phyloP scores from a whole-genome alignment of 1,140 invertebrate genomes.

The Bombus affinis region DNA sequence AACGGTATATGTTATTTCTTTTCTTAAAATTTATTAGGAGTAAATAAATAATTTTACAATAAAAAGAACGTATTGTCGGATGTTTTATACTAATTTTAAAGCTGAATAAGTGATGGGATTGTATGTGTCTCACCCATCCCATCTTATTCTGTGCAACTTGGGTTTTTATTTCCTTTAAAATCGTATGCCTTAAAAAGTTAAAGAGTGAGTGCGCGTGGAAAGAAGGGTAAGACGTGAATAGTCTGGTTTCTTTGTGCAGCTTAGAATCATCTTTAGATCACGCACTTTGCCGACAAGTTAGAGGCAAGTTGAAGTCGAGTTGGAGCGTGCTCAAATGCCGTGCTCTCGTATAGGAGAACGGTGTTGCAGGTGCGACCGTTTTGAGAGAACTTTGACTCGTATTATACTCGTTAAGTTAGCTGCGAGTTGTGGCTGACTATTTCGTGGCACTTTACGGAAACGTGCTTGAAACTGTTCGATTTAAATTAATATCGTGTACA shows the following conservation, averaged over 20 bases:
- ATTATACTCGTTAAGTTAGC: slow-evolving; percentile 75
- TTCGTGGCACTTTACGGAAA: slow-evolving; percentile 40
- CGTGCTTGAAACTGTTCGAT: slow-evolving; percentile 53
- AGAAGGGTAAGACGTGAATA: background rate
- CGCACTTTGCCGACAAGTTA: slow-evolving; percentile 68
- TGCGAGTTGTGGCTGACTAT: slow-evolving; percentile 25
- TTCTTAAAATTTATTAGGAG: too few species aligned
- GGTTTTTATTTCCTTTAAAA: too few species aligned
- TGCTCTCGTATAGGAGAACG: slow-evolving; percentile 48
- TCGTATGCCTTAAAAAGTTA: background rate
- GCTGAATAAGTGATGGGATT: too few species aligned
- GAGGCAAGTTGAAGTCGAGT: slow-evolving; percentile 63
- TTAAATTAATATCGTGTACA: slow-evolving; percentile 44
- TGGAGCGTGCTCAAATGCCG: slow-evolving; percentile 43
- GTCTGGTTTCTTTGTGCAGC: slow-evolving; percentile 52
- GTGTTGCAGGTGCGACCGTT: slow-evolving; percentile 60
- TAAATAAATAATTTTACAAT: too few species aligned
- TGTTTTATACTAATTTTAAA: too few species aligned
- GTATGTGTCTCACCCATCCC: too few species aligned
- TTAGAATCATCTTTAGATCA: slow-evolving; percentile 61
- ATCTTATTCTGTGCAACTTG: too few species aligned
- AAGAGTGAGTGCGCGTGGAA: background rate
- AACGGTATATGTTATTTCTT: too few species aligned
- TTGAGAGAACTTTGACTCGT: slow-evolving; percentile 72
- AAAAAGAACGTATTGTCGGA: too few species aligned